Evolutionary conservation across 2,888 invertebrate genomes (phyloP).

Genomic region (Acrobasis consociella): DNA sequence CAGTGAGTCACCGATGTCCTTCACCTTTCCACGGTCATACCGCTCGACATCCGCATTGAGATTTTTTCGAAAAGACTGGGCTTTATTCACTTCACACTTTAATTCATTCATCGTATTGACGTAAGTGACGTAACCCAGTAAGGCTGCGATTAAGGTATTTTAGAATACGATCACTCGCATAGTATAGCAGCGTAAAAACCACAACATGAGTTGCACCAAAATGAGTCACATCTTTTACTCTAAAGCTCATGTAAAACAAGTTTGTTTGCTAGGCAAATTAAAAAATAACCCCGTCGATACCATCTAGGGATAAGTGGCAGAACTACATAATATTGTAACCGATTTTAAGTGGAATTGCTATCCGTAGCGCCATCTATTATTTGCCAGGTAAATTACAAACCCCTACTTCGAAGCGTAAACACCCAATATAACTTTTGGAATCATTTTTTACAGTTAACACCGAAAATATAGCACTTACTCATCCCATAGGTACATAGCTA

Average conservation of each 20-base stretch:
- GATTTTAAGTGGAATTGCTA: too few relatives aligned
- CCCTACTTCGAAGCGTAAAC: too few relatives aligned
- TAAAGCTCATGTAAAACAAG: conserved; percentile 26
- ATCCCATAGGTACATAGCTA: too few relatives aligned
- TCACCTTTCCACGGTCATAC: conserved; percentile 61
- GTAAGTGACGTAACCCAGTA: conserved; percentile 46
- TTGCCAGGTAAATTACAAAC: too few relatives aligned
- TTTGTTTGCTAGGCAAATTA: too few relatives aligned
- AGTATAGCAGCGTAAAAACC: conserved; percentile 10
- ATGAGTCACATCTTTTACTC: conserved; percentile 6
- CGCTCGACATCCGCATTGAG: conserved; percentile 66
- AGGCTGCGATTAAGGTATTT: conserved; percentile 39
- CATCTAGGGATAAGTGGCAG: too few relatives aligned
- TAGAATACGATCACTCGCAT: conserved; percentile 29
- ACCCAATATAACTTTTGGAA: too few relatives aligned
- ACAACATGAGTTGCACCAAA: not conserved
- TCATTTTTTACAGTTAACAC: too few relatives aligned
- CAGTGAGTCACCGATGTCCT: conserved; percentile 73
- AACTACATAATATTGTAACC: too few relatives aligned
- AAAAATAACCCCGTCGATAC: too few relatives aligned
- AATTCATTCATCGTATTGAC: conserved; percentile 57
- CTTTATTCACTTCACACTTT: conserved; percentile 51
- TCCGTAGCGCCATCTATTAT: too few relatives aligned
- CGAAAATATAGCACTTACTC: too few relatives aligned
- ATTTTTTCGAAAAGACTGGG: conserved; percentile 50